Conservation (phyloP, 2,797 vertebrate genomes). For the Natrix natrix region DNA sequence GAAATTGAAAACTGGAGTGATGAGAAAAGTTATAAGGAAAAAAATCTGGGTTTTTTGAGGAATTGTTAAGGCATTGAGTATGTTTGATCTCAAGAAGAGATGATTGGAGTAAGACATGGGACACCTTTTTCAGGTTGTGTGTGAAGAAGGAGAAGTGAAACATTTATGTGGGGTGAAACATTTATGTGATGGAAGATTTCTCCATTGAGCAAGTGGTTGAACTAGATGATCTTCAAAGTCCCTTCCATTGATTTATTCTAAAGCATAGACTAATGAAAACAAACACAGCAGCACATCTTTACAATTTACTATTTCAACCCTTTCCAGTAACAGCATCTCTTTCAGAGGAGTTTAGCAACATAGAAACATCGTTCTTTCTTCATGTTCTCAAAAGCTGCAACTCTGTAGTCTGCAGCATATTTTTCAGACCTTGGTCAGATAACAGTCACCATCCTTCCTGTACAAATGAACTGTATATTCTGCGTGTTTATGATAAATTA, state of each 20-base stretch:
- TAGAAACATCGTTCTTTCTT: not conserved
- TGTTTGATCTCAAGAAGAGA: not conserved
- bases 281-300: not conserved
- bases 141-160: not conserved
- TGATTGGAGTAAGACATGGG: not conserved
- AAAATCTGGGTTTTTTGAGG: not conserved
- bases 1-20: not conserved
- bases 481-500: not conserved
- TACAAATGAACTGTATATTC: not conserved
- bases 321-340: not conserved
- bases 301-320: not conserved
- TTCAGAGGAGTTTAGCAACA: not conserved
- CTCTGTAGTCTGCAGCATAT: not conserved
- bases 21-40: not conserved
- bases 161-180: no score
- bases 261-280: not conserved
- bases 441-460: not conserved
- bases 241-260: not conserved
- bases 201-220: not conserved
- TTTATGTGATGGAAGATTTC: not conserved
- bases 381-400: not conserved
- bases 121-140: not conserved
- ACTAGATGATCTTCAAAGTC: not conserved
- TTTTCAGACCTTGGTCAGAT: not conserved
- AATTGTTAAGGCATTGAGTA: not conserved